These are phyloP conservation scores for Penaeus indicus DNA, from an alignment of 1,140 invertebrate genomes.

Conservation along the genomic window DNA sequence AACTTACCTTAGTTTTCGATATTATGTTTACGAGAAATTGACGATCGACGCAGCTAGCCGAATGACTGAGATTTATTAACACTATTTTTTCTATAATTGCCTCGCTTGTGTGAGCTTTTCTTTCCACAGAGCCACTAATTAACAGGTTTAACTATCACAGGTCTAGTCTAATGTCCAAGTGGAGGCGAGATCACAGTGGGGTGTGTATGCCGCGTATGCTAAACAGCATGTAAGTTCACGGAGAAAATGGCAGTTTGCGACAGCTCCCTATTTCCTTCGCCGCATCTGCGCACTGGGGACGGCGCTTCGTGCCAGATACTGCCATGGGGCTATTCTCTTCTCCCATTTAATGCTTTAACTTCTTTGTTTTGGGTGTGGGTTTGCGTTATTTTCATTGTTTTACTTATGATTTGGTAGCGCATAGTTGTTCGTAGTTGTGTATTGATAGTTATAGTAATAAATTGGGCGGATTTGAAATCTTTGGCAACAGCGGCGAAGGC, in stretches of 20 bases:
- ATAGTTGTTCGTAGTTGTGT: not conserved
- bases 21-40: too few relatives aligned
- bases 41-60: too few relatives aligned
- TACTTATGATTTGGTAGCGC: not conserved
- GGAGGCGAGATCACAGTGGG: constrained; percentile 52
- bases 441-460: not conserved
- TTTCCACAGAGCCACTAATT: constrained; percentile 52
- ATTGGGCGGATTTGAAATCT: not conserved
- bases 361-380: not conserved
- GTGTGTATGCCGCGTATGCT: constrained; percentile 59
- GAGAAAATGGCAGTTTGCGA: constrained; percentile 63
- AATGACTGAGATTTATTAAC: too few relatives aligned
- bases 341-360: not conserved
- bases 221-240: constrained; percentile 61
- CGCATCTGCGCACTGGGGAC: constrained; percentile 55
- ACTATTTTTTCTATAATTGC: too few relatives aligned
- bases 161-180: constrained; percentile 43
- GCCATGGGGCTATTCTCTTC: not conserved
- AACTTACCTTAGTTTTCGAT: too few relatives aligned
- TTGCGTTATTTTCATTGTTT: not conserved
- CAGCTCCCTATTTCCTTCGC: constrained; percentile 46
- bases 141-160: constrained; percentile 46
- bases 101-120: not conserved
- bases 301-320: constrained; percentile 15
- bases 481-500: constrained; percentile 16